A percentile compares a stretch with the other conserved stretches of the same genome.
Evolutionary conservation across 2,797 vertebrate genomes (phyloP).

Genomic region (Lepidocolaptes lacrymiger): DNA sequence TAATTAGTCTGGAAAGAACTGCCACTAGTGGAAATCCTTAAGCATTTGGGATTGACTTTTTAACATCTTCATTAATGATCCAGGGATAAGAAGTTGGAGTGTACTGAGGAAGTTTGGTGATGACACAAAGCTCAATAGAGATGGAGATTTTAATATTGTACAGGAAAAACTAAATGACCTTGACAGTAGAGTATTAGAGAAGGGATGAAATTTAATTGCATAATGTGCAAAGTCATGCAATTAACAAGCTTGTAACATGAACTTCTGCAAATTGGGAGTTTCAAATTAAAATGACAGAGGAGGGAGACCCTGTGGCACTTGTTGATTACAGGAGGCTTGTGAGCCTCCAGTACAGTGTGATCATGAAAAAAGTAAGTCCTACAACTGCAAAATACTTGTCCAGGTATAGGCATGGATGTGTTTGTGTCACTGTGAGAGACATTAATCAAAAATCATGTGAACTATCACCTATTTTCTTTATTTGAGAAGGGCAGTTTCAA

Average conservation of each 20-base stretch:
- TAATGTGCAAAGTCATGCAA: conserved; percentile 49
- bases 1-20: conserved; percentile 1
- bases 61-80: conserved; percentile 64
- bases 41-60: conserved; percentile 43
- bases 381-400: not conserved
- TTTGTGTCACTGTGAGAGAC: not conserved
- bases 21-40: conserved; percentile 6
- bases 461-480: not conserved
- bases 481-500: not conserved
- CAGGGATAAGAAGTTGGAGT: not conserved
- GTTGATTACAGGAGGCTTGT: not conserved
- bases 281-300: conserved; percentile 12
- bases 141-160: not conserved
- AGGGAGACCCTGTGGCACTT: not conserved
- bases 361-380: not conserved
- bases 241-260: conserved; percentile 47
- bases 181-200: conserved; percentile 48
- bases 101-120: conserved; percentile 49
- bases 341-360: not conserved
- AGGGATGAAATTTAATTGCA: conserved; percentile 62
- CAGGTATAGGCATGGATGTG: not conserved
- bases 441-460: not conserved
- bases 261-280: conserved; percentile 58
- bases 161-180: conserved; percentile 58
- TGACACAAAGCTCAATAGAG: conserved; percentile 47